Percentiles rank a stretch among this genome's conserved stretches.
Conservation (phyloP, 2,113 vertebrate species). For the Spea bombifrons region DNA sequence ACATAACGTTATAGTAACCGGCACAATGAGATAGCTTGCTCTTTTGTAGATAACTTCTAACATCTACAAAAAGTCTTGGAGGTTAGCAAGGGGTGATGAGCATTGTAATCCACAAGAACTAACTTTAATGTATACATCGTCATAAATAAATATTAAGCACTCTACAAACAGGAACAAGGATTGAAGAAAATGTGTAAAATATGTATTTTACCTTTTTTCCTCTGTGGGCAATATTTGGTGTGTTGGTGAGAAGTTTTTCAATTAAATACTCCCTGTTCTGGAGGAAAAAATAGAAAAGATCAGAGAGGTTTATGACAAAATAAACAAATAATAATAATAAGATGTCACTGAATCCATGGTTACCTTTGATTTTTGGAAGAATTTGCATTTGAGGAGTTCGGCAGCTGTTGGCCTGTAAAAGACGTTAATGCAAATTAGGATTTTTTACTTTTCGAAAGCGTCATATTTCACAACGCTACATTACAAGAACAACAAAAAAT, state of each 20-base stretch:
- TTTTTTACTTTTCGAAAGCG: too few relatives aligned
- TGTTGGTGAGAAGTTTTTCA: slow-evolving; percentile 88
- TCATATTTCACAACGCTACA: too few relatives aligned
- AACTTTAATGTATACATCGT: too few relatives aligned
- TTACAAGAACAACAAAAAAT: too few relatives aligned
- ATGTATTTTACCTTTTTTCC: slow-evolving; percentile 84
- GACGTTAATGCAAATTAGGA: neutral
- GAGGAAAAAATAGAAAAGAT: slow-evolving; percentile 64
- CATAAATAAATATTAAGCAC: too few relatives aligned
- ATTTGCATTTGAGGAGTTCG: slow-evolving; percentile 85
- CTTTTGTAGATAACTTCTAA: too few relatives aligned
- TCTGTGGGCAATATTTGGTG: slow-evolving; percentile 91
- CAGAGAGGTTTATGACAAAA: slow-evolving; percentile 51
- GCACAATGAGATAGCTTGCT: too few relatives aligned
- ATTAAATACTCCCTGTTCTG: slow-evolving; percentile 96
- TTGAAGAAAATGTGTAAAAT: neutral
- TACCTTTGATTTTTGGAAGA: slow-evolving; percentile 86
- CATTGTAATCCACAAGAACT: too few relatives aligned
- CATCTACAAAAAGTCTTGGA: too few relatives aligned
- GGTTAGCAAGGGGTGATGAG: too few relatives aligned
- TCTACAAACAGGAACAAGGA: too few relatives aligned
- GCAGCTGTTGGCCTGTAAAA: slow-evolving; percentile 80
- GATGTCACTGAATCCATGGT: slow-evolving; percentile 45
- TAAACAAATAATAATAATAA: slow-evolving; percentile 46
- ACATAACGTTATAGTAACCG: too few relatives aligned